A percentile compares a stretch with the other conserved stretches of the same genome.
phyloP scores from a whole-genome alignment of 2,113 vertebrate species.

The Perca schrenkii region DNA sequence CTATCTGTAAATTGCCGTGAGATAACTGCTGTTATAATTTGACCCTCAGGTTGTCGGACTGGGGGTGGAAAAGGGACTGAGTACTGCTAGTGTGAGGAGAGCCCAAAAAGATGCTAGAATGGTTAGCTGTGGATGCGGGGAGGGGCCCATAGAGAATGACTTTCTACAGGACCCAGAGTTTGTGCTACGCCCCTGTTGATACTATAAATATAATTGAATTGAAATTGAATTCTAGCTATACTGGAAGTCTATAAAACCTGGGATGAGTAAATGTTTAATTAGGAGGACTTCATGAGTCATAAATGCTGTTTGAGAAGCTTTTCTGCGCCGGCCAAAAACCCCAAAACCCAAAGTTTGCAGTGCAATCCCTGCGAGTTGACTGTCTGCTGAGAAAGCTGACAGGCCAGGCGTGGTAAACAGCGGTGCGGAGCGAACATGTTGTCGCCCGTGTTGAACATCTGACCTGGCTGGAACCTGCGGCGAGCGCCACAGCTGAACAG shows the following conservation, averaged over 20 bases:
- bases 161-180: no score
- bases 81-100: no score
- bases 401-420: constrained; percentile 59
- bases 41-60: no score
- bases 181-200: no score
- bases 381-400: not conserved
- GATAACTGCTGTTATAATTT: no score
- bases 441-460: constrained; percentile 81
- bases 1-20: no score
- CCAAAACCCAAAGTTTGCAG: constrained; percentile 5
- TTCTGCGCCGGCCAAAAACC: not conserved
- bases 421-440: constrained; percentile 79
- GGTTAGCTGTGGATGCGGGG: no score
- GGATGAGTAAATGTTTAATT: constrained; percentile 38
- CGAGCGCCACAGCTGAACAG: constrained; percentile 79
- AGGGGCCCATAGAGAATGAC: no score
- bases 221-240: not conserved
- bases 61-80: no score
- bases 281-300: constrained; percentile 43
- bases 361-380: not conserved
- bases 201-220: no score
- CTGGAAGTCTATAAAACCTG: constrained; percentile 33
- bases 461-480: constrained; percentile 82
- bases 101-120: no score
- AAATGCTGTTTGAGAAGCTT: not conserved